A percentile compares a stretch with the other conserved stretches of the same genome.
Evolutionary conservation across 2,113 vertebrate species (phyloP).

Genomic region (Synodontis membranacea): DNA sequence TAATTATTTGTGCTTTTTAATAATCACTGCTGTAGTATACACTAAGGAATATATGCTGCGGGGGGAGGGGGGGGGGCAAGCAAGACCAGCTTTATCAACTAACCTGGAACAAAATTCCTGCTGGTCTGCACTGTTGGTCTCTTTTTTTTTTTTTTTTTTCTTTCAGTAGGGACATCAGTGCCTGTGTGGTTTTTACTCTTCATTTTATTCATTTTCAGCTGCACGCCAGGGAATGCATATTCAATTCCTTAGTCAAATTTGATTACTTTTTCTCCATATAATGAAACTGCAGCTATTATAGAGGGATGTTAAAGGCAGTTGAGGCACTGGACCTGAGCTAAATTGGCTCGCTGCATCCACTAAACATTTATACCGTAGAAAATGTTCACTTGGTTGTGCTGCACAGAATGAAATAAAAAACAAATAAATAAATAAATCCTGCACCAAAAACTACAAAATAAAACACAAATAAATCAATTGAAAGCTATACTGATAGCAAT

Average conservation of each 20-base stretch:
- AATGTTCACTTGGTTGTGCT: conserved; percentile 20
- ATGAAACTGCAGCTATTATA: conserved; percentile 33
- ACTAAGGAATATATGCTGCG: background rate
- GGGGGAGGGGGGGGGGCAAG: background rate
- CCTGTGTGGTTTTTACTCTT: conserved; percentile 18
- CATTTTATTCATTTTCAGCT: conserved; percentile 30
- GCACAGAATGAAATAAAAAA: background rate
- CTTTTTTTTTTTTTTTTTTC: background rate
- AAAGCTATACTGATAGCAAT: conserved; percentile 6
- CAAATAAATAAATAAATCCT: background rate
- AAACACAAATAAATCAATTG: background rate
- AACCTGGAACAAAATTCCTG: background rate
- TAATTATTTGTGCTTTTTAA: conserved; percentile 19
- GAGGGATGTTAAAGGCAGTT: conserved; percentile 13
- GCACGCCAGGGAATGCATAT: conserved; percentile 28
- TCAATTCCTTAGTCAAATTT: conserved; percentile 44
- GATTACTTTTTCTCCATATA: conserved; percentile 38
- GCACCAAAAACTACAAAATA: background rate
- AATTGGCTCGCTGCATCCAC: conserved; percentile 21
- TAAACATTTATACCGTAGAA: background rate
- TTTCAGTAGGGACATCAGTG: conserved; percentile 10
- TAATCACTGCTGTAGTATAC: background rate
- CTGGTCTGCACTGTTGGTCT: background rate
- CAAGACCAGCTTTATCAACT: background rate
- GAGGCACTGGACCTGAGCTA: conserved; percentile 29